Evolutionary conservation across 2,888 invertebrate species (phyloP), one percentile per base, ranked within the genome.

Genomic region (Mechanitis mazaeus): DNA sequence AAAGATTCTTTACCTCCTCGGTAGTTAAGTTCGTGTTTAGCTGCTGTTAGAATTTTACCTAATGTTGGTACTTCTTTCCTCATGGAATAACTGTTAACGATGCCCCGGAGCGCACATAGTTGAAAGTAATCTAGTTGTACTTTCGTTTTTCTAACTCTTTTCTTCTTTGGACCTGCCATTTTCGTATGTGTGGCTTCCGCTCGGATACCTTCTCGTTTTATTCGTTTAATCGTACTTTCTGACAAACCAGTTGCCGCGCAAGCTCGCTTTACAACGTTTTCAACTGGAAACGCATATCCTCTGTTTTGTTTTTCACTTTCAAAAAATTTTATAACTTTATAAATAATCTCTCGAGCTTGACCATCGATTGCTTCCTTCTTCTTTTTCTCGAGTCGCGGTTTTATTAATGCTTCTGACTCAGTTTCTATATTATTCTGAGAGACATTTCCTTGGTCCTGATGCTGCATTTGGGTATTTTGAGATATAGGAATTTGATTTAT

Each of bases 301-400:
- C 87, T 80, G 31, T 87, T 89, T 67, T 85, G 85, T 80, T 89
- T 89, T 78, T 89, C 89, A 62, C 87, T 88, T 67, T 89, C 89
- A 68, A 89, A 89, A 69, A 89, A 89, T 69, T 87, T 88, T 28
- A 89, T 88, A 28, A 89, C 89, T 74, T 86, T 85, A 68, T 80
- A 89, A 58, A 89, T 89, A 0, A 89, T 83, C 69, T 89, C 89
- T 45, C 88, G 78, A 9, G 89, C 89, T 71, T 89, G 89, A 0
- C 87, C 87, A 61, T 89, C 89, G 6, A 89, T 89, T 0, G 89
- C 87, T 68, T 89, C 89, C 33, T 88, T 89, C 68, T 88, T 89
- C 67, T 88, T 88, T 67, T 85, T 87, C 42, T 83, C 84, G 1
- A 73, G 35, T 67, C 83, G 81, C 0, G 78, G 78, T 71, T 85